phyloP scores from a whole-genome alignment of 2,113 vertebrate genomes.

The Ciconia maguari region DNA sequence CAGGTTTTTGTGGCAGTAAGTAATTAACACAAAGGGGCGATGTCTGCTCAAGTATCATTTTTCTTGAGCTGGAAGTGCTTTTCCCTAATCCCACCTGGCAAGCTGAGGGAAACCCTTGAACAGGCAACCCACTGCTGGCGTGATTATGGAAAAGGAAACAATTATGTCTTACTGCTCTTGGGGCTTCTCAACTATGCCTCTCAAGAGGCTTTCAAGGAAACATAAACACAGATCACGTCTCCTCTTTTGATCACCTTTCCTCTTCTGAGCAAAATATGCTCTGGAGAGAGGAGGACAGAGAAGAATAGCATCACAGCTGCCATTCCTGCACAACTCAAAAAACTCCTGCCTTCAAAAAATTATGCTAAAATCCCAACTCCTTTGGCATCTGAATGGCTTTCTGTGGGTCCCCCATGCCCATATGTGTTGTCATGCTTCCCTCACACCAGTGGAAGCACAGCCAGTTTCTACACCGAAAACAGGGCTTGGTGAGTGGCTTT shows the following conservation, averaged over 20 bases:
- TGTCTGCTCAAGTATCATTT: not conserved
- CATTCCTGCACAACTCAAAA: not conserved
- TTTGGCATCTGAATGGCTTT: not conserved
- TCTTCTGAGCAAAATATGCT: not conserved
- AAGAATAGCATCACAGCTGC: not conserved
- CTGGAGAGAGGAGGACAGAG: not conserved
- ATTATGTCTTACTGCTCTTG: not conserved
- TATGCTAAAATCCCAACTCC: not conserved
- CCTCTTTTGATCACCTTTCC: not conserved
- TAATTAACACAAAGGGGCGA: not conserved
- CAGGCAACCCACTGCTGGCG: not conserved
- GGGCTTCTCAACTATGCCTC: not conserved
- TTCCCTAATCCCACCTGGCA: not conserved
- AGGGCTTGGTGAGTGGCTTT: not conserved
- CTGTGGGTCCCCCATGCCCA: rapidly evolving
- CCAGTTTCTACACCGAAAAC: not conserved
- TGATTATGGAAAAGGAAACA: not conserved
- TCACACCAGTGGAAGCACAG: not conserved
- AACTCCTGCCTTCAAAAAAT: not conserved
- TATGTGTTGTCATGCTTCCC: not conserved
- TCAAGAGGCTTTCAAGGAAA: not conserved
- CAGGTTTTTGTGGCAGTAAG: not conserved
- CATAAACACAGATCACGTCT: not conserved
- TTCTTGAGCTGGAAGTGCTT: not conserved
- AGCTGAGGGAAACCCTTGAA: not conserved